Conservation (phyloP, 2,797 vertebrate species). For the Coilia nasus region DNA sequence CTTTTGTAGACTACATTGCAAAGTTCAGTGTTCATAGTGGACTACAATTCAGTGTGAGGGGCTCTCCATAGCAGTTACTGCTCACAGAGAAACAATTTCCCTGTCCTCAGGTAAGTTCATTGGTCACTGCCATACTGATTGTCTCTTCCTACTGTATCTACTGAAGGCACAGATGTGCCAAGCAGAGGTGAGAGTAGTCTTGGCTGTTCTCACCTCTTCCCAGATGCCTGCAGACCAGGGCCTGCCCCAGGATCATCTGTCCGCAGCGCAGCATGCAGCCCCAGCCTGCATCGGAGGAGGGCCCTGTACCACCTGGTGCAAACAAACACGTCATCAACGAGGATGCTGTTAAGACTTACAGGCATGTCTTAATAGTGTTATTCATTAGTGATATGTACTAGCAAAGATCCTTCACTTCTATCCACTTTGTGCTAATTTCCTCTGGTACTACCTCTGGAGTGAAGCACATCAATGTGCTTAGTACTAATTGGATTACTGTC, state of each 20-base stretch:
- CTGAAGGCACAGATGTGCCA: background rate
- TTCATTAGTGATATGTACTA: background rate
- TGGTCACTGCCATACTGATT: background rate
- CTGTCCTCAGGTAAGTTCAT: background rate
- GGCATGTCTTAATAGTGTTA: background rate
- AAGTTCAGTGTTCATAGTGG: background rate
- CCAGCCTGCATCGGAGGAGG: slow-evolving; percentile 85
- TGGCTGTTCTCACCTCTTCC: slow-evolving; percentile 76
- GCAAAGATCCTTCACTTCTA: too few species aligned
- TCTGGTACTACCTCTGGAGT: too few species aligned
- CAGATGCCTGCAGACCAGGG: slow-evolving; percentile 82
- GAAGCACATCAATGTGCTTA: too few species aligned
- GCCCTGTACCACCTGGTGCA: slow-evolving; percentile 80
- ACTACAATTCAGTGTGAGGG: background rate
- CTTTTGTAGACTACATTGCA: background rate
- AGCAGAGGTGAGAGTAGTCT: background rate
- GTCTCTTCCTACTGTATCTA: background rate
- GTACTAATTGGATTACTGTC: too few species aligned
- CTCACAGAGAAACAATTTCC: background rate
- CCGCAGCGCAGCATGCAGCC: slow-evolving; percentile 90
- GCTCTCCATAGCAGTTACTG: background rate
- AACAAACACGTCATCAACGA: slow-evolving; percentile 17
- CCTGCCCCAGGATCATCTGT: slow-evolving; percentile 89
- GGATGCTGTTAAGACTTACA: background rate
- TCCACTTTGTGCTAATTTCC: too few species aligned